Conservation (phyloP, 2,113 vertebrate species). For the Eolophus roseicapilla region DNA sequence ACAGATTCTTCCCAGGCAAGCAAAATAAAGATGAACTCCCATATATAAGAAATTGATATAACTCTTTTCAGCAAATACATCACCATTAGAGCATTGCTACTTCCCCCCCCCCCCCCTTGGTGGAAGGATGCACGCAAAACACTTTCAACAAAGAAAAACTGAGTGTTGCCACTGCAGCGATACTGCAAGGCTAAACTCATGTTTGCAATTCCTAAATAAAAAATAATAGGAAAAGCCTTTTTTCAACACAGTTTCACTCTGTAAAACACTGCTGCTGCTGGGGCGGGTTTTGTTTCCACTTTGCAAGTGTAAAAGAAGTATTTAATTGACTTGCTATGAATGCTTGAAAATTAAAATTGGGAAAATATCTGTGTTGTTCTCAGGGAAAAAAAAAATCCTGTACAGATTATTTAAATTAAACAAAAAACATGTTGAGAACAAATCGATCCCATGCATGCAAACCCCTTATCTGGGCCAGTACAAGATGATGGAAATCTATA, state of each 20-base stretch:
- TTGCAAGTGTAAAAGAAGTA: neutral
- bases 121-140: slow-evolving; percentile 29
- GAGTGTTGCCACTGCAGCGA: neutral
- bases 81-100: slow-evolving; percentile 14
- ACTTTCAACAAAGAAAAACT: slow-evolving; percentile 29
- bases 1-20: slow-evolving; percentile 42
- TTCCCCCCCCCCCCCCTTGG: neutral
- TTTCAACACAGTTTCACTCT: neutral
- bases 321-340: slow-evolving; percentile 1
- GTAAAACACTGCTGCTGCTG: neutral
- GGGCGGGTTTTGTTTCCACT: neutral
- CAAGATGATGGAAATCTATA: slow-evolving; percentile 62
- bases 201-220: slow-evolving; percentile 22
- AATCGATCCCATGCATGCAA: slow-evolving; percentile 38
- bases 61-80: slow-evolving; percentile 33
- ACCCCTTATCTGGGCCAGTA: slow-evolving; percentile 58
- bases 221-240: neutral
- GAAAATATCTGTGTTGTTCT: neutral
- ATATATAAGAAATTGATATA: slow-evolving; percentile 56
- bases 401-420: slow-evolving; percentile 65
- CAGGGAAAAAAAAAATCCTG: neutral
- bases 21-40: slow-evolving; percentile 58
- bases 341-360: slow-evolving; percentile 24
- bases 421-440: slow-evolving; percentile 42
- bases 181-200: slow-evolving; percentile 23